Evolutionary conservation across 2,888 invertebrate genomes (phyloP).

Genomic region (Patella ulyssiponensis): DNA sequence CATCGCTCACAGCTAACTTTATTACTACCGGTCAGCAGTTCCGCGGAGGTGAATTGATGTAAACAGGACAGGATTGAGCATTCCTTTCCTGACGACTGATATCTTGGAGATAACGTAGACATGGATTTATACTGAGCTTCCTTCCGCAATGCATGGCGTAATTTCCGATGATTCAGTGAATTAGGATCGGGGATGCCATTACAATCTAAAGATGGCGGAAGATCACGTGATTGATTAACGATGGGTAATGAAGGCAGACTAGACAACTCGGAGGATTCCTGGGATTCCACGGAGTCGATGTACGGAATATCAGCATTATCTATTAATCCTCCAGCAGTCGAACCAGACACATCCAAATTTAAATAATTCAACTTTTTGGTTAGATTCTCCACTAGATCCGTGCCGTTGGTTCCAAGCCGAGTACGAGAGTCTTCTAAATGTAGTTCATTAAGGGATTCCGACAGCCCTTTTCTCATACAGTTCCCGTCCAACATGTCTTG

Average conservation of each 20-base stretch:
- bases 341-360: not conserved
- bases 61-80: slow-evolving; percentile 85
- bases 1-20: slow-evolving; percentile 94
- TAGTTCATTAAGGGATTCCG: not conserved
- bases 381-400: not conserved
- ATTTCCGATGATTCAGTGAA: not conserved
- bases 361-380: slow-evolving; percentile 5
- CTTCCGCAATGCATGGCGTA: slow-evolving; percentile 22
- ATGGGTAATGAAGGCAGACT: not conserved
- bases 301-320: slow-evolving; percentile 4
- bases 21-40: slow-evolving; percentile 91
- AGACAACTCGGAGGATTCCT: not conserved
- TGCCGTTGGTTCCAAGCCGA: not conserved
- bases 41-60: slow-evolving; percentile 91
- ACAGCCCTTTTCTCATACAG: not conserved
- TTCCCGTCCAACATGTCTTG: not conserved
- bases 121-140: slow-evolving; percentile 38
- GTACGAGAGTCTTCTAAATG: not conserved
- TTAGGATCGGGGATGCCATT: not conserved
- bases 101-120: slow-evolving; percentile 73
- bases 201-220: not conserved
- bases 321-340: not conserved
- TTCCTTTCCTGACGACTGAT: slow-evolving; percentile 74
- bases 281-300: not conserved
- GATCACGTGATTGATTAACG: not conserved